Base-by-base conservation (phyloP, 2,113 vertebrate genomes). In the Entomyzon cyanotis region DNA sequence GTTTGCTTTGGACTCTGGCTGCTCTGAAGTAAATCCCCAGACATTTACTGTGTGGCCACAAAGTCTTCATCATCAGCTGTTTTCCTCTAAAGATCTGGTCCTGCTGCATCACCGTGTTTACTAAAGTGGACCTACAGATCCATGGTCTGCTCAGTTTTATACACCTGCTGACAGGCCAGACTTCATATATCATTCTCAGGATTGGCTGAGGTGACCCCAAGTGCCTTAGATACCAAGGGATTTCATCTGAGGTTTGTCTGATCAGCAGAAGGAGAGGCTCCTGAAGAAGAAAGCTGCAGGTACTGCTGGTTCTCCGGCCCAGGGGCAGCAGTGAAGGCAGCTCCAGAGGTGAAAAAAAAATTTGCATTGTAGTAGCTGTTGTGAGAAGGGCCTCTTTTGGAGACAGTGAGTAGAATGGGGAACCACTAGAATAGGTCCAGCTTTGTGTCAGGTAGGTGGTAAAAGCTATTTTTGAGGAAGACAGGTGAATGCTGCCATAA, bases 101-200 rank as follows among this genome's bases (percentile, higher is more conserved):
- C 59, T 50, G 15, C 31, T 70, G 35, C 47, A 17, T 50, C 53
- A 35, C 22, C 12, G 28, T 59, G 14, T 44, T 71, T 25, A 49
- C 35, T 74, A 3, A 84, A 77, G 55, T 4, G 3, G 46, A 81
- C 37, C 35, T 87, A 17, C 0, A 0, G 12, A 59, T 58, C 59
- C 27, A n/a, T 41, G 9, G 10, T 42, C 62, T 81, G 60, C 44
- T 74, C 33, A n/a, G 35, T 47, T 81, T 89, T 70, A 44, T 70
- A 35, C 42, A 11, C 28, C 11, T 4, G 27, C 42, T 55, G 49
- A 44, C 39, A 56, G 19, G 25, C 14, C 39, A 68, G 60, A 64
- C 35, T 83, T 84, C 69, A 21, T 28, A 20, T 31, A 23, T 39
- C 14, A 13, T 59, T 81, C 42, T 53, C 18, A 42, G 33, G 50